Percentiles rank a stretch among this genome's conserved stretches.
Evolutionary conservation across 2,113 vertebrate genomes (phyloP).

Genomic region (cattle (Bos taurus)): DNA sequence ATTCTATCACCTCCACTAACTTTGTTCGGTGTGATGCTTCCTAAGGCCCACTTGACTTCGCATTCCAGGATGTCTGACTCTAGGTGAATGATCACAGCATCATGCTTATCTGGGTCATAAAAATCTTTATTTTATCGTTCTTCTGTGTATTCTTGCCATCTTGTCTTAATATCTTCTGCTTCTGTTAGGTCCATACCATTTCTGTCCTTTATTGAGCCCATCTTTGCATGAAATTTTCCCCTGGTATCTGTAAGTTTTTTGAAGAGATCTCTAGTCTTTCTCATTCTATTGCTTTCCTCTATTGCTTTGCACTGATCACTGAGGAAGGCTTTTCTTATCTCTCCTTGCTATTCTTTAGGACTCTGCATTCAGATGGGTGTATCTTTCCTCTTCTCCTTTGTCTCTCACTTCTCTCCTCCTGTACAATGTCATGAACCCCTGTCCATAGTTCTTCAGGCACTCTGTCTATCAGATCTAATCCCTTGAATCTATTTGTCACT

Average conservation of each 20-base stretch:
- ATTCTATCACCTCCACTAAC: not conserved
- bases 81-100: not conserved
- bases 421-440: not conserved
- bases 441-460: not conserved
- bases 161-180: not conserved
- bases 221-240: not conserved
- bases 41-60: not conserved
- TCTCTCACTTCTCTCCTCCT: not conserved
- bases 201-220: not conserved
- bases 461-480: not conserved
- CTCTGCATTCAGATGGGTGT: not conserved
- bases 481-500: not conserved
- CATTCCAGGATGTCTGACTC: not conserved
- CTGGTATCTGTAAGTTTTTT: not conserved
- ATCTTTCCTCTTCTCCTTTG: not conserved
- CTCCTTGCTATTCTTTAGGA: not conserved
- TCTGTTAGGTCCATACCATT: not conserved
- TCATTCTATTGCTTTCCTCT: not conserved
- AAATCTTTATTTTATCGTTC: not conserved
- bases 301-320: not conserved
- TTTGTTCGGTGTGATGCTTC: not conserved
- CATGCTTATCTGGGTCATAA: not conserved
- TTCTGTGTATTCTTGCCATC: not conserved
- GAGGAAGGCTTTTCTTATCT: not conserved
- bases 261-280: not conserved